phyloP scores from a whole-genome alignment of 2,797 vertebrate species.

The Pangasius larnaudii region DNA sequence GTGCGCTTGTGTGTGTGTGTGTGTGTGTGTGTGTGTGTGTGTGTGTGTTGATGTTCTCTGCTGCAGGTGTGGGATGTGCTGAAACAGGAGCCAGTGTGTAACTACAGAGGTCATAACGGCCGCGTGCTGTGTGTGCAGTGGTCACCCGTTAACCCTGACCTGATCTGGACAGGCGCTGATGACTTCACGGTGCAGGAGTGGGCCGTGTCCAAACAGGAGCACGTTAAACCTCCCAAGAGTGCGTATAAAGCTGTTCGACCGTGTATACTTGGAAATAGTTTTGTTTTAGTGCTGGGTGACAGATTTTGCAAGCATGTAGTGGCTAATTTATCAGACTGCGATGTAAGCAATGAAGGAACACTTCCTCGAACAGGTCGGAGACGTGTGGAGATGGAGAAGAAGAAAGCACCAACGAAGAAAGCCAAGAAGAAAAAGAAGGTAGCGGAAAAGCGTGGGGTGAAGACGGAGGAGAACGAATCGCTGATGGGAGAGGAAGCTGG shows the following conservation, averaged over 20 bases:
- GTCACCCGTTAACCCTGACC: conserved; percentile 89
- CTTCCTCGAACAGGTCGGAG: conserved; percentile 82
- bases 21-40: not conserved
- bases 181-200: conserved; percentile 95
- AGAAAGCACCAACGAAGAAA: conserved; percentile 80
- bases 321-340: not conserved
- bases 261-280: no score
- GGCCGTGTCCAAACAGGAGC: conserved; percentile 85
- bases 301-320: not conserved
- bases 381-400: conserved; percentile 84
- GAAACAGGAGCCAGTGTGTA: conserved; percentile 84
- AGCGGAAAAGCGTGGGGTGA: conserved; percentile 40
- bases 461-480: conserved; percentile 38
- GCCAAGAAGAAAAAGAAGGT: conserved; percentile 87
- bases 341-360: not conserved
- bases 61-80: conserved; percentile 91
- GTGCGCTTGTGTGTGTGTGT: not conserved
- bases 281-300: not conserved
- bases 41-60: not conserved
- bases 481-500: conserved; percentile 65
- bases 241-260: conserved; percentile 33
- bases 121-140: conserved; percentile 90
- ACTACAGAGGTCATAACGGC: conserved; percentile 90
- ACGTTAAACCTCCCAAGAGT: conserved; percentile 90
- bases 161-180: conserved; percentile 91